Percentiles rank a stretch among this genome's conserved stretches.
phyloP scores from a whole-genome alignment of 2,888 invertebrate genomes.

The Agrotis clavis region DNA sequence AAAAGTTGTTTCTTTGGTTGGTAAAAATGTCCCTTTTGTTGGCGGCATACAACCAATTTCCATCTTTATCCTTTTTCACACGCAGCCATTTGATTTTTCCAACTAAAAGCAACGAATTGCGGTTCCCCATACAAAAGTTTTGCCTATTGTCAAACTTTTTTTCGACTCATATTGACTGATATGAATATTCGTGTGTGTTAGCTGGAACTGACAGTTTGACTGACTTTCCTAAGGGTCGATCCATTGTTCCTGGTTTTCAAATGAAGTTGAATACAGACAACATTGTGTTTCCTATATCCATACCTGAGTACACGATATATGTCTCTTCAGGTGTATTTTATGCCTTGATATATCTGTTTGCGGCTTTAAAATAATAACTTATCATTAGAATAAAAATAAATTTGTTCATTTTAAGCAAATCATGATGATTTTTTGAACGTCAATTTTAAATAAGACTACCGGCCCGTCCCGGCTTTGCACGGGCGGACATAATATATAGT shows the following conservation, averaged over 20 bases:
- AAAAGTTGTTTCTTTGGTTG: neutral
- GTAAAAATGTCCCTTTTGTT: conserved; percentile 1
- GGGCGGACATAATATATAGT: too few relatives aligned
- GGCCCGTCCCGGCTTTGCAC: too few relatives aligned
- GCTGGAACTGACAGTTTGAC: conserved; percentile 38
- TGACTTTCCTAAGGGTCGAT: conserved; percentile 16
- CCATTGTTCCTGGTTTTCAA: conserved; percentile 14
- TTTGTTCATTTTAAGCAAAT: too few relatives aligned
- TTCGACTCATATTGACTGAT: conserved; percentile 14
- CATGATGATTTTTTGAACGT: too few relatives aligned
- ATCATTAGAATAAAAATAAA: too few relatives aligned
- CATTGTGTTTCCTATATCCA: neutral
- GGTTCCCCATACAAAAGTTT: conserved; percentile 25
- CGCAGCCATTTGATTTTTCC: conserved; percentile 11
- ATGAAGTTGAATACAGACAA: neutral
- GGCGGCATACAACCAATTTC: neutral
- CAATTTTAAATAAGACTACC: too few relatives aligned
- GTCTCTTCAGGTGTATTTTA: neutral
- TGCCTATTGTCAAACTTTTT: conserved; percentile 11
- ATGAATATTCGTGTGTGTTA: conserved; percentile 8
- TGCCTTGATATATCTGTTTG: neutral
- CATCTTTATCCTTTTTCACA: conserved; percentile 8
- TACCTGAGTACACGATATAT: too few relatives aligned
- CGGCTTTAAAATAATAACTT: neutral
- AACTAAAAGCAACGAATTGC: conserved; percentile 17